Conservation (phyloP, 2,888 invertebrate genomes). For the Horisme vitalbata region DNA sequence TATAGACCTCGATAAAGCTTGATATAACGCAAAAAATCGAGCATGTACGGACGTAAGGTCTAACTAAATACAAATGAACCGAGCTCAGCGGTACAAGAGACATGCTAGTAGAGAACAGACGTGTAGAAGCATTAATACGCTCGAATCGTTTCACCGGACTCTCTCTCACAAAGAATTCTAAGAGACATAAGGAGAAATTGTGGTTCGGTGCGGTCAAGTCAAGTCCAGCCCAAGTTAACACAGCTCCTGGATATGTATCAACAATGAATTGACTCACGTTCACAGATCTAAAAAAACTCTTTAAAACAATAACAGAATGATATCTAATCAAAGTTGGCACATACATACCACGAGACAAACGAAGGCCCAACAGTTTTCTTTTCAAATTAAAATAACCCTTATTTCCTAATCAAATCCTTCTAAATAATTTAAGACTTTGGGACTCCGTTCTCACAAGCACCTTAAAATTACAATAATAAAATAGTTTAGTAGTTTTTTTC, state of each 20-base stretch:
- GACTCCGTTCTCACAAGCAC: slow-evolving; percentile 66
- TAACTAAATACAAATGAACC: too few species aligned
- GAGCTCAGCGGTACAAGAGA: too few species aligned
- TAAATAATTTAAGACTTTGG: slow-evolving; percentile 41
- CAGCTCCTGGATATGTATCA: slow-evolving; percentile 64
- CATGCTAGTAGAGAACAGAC: too few species aligned
- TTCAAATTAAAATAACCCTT: slow-evolving; percentile 58
- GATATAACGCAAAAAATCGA: too few species aligned
- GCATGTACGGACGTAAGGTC: too few species aligned
- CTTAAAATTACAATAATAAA: slow-evolving; percentile 55
- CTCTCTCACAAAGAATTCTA: too few species aligned
- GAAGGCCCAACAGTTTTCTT: slow-evolving; percentile 55
- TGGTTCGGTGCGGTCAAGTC: too few species aligned
- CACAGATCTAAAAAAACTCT: slow-evolving; percentile 23
- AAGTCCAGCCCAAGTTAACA: slow-evolving; percentile 64
- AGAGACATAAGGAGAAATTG: too few species aligned
- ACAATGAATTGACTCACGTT: slow-evolving; percentile 22
- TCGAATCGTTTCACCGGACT: too few species aligned
- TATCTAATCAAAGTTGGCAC: slow-evolving; percentile 65
- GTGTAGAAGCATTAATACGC: too few species aligned
- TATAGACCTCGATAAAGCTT: too few species aligned
- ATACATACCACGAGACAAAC: slow-evolving; percentile 59
- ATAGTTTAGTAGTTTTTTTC: slow-evolving; percentile 44
- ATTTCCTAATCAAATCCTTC: slow-evolving; percentile 48
- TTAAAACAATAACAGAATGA: slow-evolving; percentile 18